A percentile compares a stretch with the other conserved stretches of the same genome.
Evolutionary conservation across 2,797 vertebrate genomes (phyloP).

Genomic region (Eidolon dupreanum): DNA sequence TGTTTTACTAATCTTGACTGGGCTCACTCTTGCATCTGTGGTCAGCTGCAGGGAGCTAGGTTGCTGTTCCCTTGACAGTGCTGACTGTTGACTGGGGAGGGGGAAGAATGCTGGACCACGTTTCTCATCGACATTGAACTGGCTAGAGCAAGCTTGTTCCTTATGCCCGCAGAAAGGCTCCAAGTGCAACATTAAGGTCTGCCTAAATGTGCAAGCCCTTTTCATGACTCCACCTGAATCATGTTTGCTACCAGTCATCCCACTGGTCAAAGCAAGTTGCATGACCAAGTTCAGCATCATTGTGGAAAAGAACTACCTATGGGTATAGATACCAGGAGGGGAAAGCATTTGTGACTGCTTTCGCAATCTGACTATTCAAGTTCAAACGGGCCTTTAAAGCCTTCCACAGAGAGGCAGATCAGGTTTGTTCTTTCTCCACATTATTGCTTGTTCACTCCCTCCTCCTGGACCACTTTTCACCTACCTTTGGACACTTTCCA

Average conservation of each 20-base stretch:
- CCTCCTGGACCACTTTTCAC: not conserved
- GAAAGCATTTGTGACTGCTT: not conserved
- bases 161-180: not conserved
- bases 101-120: not conserved
- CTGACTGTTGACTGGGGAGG: not conserved
- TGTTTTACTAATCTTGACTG: not conserved
- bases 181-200: not conserved
- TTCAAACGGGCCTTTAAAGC: not conserved
- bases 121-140: not conserved
- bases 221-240: not conserved
- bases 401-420: not conserved
- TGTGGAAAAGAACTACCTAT: not conserved
- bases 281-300: not conserved
- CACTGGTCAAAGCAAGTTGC: not conserved
- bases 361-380: not conserved
- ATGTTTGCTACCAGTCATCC: not conserved
- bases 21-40: not conserved
- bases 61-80: not conserved
- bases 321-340: not conserved
- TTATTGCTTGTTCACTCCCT: not conserved
- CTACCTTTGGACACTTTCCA: not conserved
- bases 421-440: not conserved
- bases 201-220: not conserved
- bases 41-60: not conserved
- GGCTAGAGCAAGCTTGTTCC: not conserved